phyloP scores from a whole-genome alignment of 1,140 invertebrate species.

The Condylostylus longicornis region DNA sequence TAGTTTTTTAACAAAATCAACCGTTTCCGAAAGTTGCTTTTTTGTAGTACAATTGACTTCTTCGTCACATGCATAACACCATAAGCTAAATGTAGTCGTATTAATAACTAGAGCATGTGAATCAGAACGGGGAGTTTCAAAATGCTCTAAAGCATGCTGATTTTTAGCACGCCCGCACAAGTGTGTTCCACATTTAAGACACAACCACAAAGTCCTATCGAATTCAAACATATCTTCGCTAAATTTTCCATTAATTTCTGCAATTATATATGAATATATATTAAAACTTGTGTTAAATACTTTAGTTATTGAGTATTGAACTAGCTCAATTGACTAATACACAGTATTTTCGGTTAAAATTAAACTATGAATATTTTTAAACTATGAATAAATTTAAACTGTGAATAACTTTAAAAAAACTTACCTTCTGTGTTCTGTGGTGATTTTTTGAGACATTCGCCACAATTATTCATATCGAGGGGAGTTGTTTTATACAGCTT shows the following conservation, averaged over 20 bases:
- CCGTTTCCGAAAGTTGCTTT: conserved; percentile 47
- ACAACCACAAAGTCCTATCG: conserved; percentile 49
- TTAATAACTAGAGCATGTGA: conserved; percentile 58
- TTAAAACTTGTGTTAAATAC: no score
- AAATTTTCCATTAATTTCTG: no score
- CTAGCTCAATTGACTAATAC: no score
- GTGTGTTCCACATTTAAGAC: conserved; percentile 55
- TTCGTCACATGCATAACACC: conserved; percentile 55
- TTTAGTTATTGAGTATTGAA: no score
- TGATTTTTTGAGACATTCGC: conserved; percentile 38
- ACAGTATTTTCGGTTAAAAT: background rate
- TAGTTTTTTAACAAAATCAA: conserved; percentile 46
- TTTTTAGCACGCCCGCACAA: conserved; percentile 54
- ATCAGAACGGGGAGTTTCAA: conserved; percentile 51
- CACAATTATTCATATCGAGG: conserved; percentile 40
- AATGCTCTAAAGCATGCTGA: conserved; percentile 64
- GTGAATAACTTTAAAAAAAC: no score
- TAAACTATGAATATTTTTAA: no score
- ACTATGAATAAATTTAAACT: no score
- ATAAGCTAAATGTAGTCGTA: conserved; percentile 53
- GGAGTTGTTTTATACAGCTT: conserved; percentile 42
- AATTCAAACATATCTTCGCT: conserved; percentile 39
- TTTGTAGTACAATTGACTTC: conserved; percentile 39
- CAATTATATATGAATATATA: no score
- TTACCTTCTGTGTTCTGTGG: no score